Percentiles rank a stretch among this genome's conserved stretches.
Conservation (phyloP, 2,113 vertebrate genomes). For the Abramis brama region DNA sequence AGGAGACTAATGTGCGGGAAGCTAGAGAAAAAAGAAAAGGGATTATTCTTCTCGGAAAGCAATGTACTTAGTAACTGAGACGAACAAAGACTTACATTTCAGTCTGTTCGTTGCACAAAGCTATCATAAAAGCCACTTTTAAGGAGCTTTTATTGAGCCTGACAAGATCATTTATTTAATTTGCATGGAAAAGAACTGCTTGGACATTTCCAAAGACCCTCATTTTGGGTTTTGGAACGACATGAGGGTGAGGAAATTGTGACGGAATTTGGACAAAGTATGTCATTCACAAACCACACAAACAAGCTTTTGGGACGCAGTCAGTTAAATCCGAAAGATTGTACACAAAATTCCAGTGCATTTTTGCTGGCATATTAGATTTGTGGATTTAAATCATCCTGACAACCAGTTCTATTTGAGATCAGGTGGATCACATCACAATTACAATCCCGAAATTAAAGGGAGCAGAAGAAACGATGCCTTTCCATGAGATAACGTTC, state of each 20-base stretch:
- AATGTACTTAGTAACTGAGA: not conserved
- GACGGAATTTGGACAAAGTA: not conserved
- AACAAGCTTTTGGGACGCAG: constrained; percentile 22
- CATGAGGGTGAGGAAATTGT: not conserved
- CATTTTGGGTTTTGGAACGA: not conserved
- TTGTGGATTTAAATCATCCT: constrained; percentile 3
- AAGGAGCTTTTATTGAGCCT: not conserved
- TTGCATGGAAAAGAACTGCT: not conserved
- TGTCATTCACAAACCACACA: not conserved
- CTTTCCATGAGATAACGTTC: not conserved
- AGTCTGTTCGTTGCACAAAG: not conserved
- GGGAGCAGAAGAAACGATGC: not conserved
- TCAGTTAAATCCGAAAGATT: not conserved
- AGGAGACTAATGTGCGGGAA: not conserved
- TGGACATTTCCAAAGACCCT: not conserved
- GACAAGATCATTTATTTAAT: not conserved
- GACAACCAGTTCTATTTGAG: not conserved
- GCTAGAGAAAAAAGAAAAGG: not conserved
- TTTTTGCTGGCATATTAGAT: not conserved
- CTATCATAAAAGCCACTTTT: not conserved
- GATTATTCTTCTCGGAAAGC: not conserved
- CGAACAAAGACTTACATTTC: not conserved
- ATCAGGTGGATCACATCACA: not conserved
- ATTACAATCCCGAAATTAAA: not conserved
- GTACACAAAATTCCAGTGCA: not conserved